Evolutionary conservation across 2,888 invertebrate species (phyloP), one percentile per base, ranked within the genome.

Genomic region (Microctonus hyperodae): DNA sequence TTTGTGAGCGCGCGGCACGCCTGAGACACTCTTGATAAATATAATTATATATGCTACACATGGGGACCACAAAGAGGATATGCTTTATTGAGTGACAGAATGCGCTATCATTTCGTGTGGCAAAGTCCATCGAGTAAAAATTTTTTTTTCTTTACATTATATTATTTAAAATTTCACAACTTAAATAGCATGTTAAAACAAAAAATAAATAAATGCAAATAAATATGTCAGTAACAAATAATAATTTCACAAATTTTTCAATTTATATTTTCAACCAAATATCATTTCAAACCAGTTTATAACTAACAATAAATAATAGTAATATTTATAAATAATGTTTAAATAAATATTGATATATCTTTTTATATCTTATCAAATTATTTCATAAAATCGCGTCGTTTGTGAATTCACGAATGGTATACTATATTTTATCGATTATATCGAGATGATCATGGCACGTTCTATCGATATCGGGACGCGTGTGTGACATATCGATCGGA

Each of bases 401-500:
- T 69, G 69, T 69, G 33, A 6, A 51, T 37, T 53, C 35, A 53
- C 62, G 53, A 62, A 62, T 51, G 53, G 62, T 28, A n/a, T n/a
- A 53, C 22, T 37, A 16, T 35, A 62, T 62, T 33, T n/a, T 28
- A 53, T 37, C 23, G 62, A 20, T 51, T 59, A 55, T 64, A 57
- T 61, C 68, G 62, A n/a, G n/a, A 53, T 35, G 35, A 62, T 62
- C 62, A 68, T 69, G 71, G 44, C 16, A 73, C 71, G 67, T 70
- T 20, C 69, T 69, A 70, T 71, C 71, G 73, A 73, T 71, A 70
- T 44, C 44, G 44, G 68, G 58, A 60, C 70, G 68, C 68, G 68
- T 63, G 70, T 70, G 69, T 68, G 69, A 73, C 65, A 71, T 73
- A 73, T 73, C 72, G 72, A 70, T 70, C 44, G 56, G 53, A 69